Percentiles rank a stretch among this genome's conserved stretches.
phyloP scores from a whole-genome alignment of 1,140 invertebrate species.

The Apolygus lucorum region DNA sequence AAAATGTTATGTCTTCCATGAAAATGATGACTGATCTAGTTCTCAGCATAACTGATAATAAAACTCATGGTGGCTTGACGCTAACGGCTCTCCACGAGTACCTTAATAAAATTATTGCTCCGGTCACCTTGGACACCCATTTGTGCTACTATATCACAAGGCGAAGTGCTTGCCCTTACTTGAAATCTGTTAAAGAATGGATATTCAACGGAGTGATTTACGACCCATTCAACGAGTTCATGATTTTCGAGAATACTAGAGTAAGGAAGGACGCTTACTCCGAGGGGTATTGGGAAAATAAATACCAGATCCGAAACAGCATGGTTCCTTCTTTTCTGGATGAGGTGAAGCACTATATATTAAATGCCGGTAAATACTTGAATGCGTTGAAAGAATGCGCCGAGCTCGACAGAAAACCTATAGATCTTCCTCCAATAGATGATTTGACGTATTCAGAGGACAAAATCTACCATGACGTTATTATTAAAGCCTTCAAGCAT shows the following conservation, averaged over 20 bases:
- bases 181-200: conserved; percentile 88
- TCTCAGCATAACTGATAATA: conserved; percentile 66
- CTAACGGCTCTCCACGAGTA: conserved; percentile 71
- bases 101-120: background rate
- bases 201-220: conserved; percentile 88
- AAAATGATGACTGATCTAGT: conserved; percentile 69
- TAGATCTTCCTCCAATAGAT: conserved; percentile 64
- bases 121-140: conserved; percentile 3
- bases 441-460: conserved; percentile 65
- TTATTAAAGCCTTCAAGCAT: conserved; percentile 84
- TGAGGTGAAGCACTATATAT: conserved; percentile 75
- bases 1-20: conserved; percentile 75
- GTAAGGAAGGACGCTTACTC: conserved; percentile 54
- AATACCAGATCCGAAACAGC: conserved; percentile 72
- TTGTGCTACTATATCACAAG: conserved; percentile 26
- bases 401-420: conserved; percentile 63
- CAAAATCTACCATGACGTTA: conserved; percentile 52
- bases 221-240: conserved; percentile 84
- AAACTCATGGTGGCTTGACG: conserved; percentile 65
- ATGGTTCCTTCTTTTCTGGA: conserved; percentile 81
- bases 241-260: conserved; percentile 85
- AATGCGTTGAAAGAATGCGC: conserved; percentile 93
- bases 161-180: conserved; percentile 68
- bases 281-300: conserved; percentile 93
- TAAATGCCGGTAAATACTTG: conserved; percentile 93